Evolutionary conservation across 2,888 invertebrate species (phyloP).

Genomic region (Agrotis puta): DNA sequence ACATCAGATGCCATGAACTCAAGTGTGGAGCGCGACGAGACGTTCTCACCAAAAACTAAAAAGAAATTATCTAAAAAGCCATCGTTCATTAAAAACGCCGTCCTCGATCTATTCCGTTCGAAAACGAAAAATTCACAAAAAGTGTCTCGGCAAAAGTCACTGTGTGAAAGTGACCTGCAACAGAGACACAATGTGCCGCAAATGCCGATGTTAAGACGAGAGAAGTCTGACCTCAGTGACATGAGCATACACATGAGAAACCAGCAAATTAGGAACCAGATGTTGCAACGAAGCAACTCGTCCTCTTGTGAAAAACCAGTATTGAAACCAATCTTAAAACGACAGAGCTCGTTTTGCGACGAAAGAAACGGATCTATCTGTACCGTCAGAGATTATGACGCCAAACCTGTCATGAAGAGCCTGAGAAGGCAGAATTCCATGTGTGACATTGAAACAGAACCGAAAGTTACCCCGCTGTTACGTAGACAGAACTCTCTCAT

Average conservation of each 20-base stretch:
- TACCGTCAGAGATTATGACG: constrained; percentile 87
- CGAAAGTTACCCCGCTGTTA: constrained; percentile 89
- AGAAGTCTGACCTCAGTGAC: constrained; percentile 87
- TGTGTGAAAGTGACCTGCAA: constrained; percentile 88
- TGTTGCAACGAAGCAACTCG: constrained; percentile 89
- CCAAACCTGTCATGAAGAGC: constrained; percentile 83
- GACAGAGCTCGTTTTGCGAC: constrained; percentile 89
- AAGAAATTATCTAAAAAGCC: constrained; percentile 91
- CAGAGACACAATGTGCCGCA: constrained; percentile 81
- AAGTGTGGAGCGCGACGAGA: constrained; percentile 89
- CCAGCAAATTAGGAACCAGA: constrained; percentile 86
- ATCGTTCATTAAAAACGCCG: constrained; percentile 90
- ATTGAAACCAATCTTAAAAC: constrained; percentile 87
- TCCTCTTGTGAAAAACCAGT: constrained; percentile 88
- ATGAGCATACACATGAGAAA: constrained; percentile 86
- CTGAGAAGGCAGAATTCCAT: constrained; percentile 88
- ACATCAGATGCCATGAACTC: constrained; percentile 89
- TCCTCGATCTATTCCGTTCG: constrained; percentile 89
- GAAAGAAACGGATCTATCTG: constrained; percentile 87
- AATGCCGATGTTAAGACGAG: constrained; percentile 85
- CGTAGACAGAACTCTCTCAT: constrained; percentile 90
- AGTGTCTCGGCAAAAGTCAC: constrained; percentile 88
- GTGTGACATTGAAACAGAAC: constrained; percentile 90
- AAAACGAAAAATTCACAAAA: constrained; percentile 89
- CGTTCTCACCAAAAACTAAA: constrained; percentile 90